A percentile compares a stretch with the other conserved stretches of the same genome.
These are phyloP conservation scores for Podarcis cretensis DNA, from an alignment of 2,113 vertebrate species.

Conservation along the genomic window DNA sequence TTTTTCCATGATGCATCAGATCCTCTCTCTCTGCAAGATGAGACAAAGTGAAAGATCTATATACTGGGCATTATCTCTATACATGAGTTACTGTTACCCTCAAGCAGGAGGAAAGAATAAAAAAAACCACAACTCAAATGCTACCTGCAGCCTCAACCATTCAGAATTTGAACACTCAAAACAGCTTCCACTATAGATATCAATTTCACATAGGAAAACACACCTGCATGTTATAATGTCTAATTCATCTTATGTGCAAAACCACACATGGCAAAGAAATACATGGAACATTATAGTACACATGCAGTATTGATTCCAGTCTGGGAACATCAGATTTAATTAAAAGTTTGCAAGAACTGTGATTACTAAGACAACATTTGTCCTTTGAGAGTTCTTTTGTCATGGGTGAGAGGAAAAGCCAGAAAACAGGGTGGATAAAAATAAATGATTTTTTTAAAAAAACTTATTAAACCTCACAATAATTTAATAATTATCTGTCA, in stretches of 20 bases:
- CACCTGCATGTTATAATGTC: neutral
- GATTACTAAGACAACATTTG: neutral
- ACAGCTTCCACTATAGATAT: neutral
- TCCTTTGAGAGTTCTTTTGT: neutral
- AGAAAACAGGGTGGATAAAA: too few relatives aligned
- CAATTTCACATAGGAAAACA: neutral
- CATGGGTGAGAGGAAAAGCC: neutral
- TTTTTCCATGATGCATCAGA: constrained; percentile 98
- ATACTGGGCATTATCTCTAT: neutral
- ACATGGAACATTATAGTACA: neutral
- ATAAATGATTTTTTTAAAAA: too few relatives aligned
- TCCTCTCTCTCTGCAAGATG: constrained; percentile 81
- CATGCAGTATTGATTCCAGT: neutral
- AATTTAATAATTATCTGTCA: too few relatives aligned
- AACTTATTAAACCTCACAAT: too few relatives aligned
- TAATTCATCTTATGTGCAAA: too few relatives aligned
- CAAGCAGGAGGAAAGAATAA: neutral
- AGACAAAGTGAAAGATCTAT: neutral
- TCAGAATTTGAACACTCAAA: neutral
- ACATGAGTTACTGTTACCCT: neutral
- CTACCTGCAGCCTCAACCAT: neutral
- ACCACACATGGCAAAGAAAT: neutral
- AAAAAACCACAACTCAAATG: neutral
- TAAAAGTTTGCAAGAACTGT: too few relatives aligned
- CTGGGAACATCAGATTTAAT: neutral